Evolutionary conservation across 2,797 vertebrate species (phyloP).

Genomic region (Discoglossus pictus): DNA sequence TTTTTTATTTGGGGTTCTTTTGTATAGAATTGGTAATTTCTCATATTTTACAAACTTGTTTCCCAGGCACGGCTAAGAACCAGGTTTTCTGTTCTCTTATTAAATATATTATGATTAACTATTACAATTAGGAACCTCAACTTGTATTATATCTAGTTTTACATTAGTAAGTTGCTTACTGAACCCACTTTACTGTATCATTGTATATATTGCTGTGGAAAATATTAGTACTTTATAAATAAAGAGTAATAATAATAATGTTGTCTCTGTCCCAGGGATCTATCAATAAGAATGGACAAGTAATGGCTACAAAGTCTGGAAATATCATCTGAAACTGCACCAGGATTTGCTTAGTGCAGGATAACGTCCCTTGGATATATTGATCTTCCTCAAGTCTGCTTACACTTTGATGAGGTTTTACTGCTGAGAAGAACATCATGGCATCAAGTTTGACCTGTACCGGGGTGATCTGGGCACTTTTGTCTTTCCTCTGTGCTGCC

Average conservation of each 20-base stretch:
- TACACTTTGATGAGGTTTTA: slow-evolving; percentile 39
- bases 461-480: slow-evolving; percentile 85
- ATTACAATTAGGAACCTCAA: too few species aligned
- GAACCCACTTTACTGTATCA: too few species aligned
- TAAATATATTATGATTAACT: too few species aligned
- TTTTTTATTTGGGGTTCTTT: neutral
- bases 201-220: too few species aligned
- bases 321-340: slow-evolving; percentile 1
- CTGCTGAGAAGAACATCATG: slow-evolving; percentile 65
- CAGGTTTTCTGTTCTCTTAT: too few species aligned
- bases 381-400: slow-evolving; percentile 17
- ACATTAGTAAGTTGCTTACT: too few species aligned
- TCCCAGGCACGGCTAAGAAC: too few species aligned
- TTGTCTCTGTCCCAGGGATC: slow-evolving; percentile 30
- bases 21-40: too few species aligned
- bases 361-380: slow-evolving; percentile 14
- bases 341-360: slow-evolving; percentile 25
- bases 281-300: slow-evolving; percentile 4
- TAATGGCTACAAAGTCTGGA: slow-evolving; percentile 19
- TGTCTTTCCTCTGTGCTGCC: slow-evolving; percentile 89
- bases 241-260: too few species aligned
- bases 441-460: slow-evolving; percentile 90
- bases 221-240: too few species aligned
- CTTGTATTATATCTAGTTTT: too few species aligned
- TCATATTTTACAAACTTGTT: too few species aligned